Base-by-base conservation (phyloP, 2,797 vertebrate genomes). In the Enteromius trimaculatus region DNA sequence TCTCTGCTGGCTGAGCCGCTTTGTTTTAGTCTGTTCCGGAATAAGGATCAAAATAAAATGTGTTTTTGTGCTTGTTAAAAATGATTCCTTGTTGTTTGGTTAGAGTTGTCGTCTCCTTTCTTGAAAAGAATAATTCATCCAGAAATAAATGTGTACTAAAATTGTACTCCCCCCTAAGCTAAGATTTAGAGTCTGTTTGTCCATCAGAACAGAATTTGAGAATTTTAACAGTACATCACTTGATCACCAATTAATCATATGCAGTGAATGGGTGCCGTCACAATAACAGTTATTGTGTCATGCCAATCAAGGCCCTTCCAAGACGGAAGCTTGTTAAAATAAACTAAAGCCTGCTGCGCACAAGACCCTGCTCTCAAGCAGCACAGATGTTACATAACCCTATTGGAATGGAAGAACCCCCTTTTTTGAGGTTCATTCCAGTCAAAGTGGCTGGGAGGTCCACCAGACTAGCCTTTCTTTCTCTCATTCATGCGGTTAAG, bases 351-450 rank as follows among this genome's bases (percentile, higher is more conserved):
- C 74, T 58, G 58, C 78, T 74, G 19, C 8, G 5, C 78, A 77
- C 23, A 55, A 62, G 58, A 29, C 77, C 66, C 53, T 14, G 55
- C 6, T 81, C 79, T 80, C 69, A 80, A 83, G 62, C 84, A 84
- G 86, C 85, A n/a, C 55, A 44, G 75, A 62, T 74, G 87, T 91
- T 92, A 87, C 77, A 26, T 89, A 90, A 90, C 84, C 1, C 76
- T 53, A 14, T 7, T 26, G 77, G 62, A 75, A 74, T 62, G 17
- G 53, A 69, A 62, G 53, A 80, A 37, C 34, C 47, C 51, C 47
- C 26, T 84, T 37, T 29, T 55, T 79, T 60, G 34, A 75, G 37
- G 77, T 71, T 85, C 26, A 69, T 58, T 79, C 62, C 75, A 39
- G 53, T n/a, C 51, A 75, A 80, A 79, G 69, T 21, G 23, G n/a